Evolutionary conservation across 2,113 vertebrate species (phyloP).

Genomic region (Aegithalos caudatus): DNA sequence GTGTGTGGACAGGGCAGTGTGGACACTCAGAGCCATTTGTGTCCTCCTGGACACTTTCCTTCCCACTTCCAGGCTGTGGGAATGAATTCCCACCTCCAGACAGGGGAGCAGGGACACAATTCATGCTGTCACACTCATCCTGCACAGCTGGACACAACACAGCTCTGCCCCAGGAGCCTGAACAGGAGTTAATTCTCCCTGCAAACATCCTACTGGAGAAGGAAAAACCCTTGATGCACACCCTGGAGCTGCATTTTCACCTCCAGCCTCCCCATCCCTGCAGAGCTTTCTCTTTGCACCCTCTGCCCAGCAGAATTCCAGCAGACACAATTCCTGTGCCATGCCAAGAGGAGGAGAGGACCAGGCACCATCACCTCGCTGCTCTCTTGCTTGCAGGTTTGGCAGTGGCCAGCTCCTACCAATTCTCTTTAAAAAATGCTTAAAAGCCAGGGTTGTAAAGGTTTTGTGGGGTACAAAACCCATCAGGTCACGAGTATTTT

Average conservation of each 20-base stretch:
- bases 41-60: not conserved
- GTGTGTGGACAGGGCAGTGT: fast-evolving
- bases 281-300: not conserved
- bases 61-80: not conserved
- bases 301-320: not conserved
- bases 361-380: not conserved
- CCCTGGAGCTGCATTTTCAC: fast-evolving
- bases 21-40: not conserved
- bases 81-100: fast-evolving
- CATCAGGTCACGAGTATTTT: not conserved
- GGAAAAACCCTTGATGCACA: not conserved
- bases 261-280: not conserved
- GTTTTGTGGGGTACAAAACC: not conserved
- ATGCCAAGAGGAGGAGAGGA: not conserved
- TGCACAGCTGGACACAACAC: not conserved
- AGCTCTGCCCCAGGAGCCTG: not conserved
- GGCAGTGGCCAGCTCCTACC: not conserved
- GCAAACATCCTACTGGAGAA: not conserved
- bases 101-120: not conserved
- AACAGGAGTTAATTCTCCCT: not conserved
- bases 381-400: not conserved
- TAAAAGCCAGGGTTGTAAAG: not conserved
- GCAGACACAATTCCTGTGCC: not conserved
- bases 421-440: not conserved
- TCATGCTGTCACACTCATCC: fast-evolving